Evolutionary conservation across 2,113 vertebrate species (phyloP), one percentile per base, ranked within the genome.

Genomic region (Sylvicapra grimmia): DNA sequence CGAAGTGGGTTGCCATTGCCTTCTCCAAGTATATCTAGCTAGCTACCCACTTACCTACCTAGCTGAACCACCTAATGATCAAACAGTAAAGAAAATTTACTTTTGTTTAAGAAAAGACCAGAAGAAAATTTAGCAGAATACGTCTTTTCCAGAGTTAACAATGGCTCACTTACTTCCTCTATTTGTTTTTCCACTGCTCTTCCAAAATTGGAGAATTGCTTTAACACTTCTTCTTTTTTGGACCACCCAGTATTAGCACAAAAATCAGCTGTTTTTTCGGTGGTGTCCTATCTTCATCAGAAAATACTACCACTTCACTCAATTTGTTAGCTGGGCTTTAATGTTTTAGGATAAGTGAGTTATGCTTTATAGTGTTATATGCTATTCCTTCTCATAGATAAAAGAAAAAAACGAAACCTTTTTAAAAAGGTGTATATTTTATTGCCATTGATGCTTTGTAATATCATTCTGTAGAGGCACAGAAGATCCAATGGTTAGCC

Each of bases 181-280:
- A 84, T 97, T 97, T 96, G 94, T 97, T 96, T 90, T 93, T 83
- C 65, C 94, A 86, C 1, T 21, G 85, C 56, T 97, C 47, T 51
- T 97, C 58, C 93, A 96, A 93, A 91, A 93, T 0, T 58, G 54
- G 7, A 93, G 51, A 96, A 93, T 58, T 86, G 33, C 97, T 93
- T 90, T 72, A 93, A 65, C 47, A 5, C 25, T 21, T 58, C 25
- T 89, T 88, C 54, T 97, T 97, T 86, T 87, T 88, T 96, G 92
- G 96, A 97, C 89, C 89, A 98, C 65, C 88, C 82, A 88, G 63
- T 72, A n/a, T 15, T 61, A 91, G 68, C 2, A 89, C 59, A 89
- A 97, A 65, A 65, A 93, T 93, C 44, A 97, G 96, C 44, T 16
- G 91, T 1, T 56, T 96, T 86, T 96, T 79, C 36, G 86, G 80